Conservation (phyloP, 2,888 invertebrate genomes). For the Rhagium mordax region DNA sequence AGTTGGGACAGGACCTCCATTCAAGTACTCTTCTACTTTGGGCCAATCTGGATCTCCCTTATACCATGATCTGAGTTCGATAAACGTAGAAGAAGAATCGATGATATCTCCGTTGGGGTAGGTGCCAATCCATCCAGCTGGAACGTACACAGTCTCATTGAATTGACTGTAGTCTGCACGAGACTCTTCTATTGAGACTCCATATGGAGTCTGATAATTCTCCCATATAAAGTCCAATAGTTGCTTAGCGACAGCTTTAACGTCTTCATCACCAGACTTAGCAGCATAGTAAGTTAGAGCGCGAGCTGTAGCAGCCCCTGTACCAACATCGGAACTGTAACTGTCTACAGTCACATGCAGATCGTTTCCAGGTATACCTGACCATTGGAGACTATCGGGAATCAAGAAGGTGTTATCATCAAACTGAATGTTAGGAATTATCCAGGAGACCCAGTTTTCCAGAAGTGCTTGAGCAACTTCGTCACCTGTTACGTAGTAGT, state of each 20-base stretch:
- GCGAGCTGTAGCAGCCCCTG: constrained; percentile 52
- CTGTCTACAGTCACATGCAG: constrained; percentile 40
- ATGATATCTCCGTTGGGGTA: constrained; percentile 55
- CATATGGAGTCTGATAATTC: constrained; percentile 42
- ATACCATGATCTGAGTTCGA: constrained; percentile 52
- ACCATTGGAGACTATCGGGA: constrained; percentile 46
- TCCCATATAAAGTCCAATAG: constrained; percentile 51
- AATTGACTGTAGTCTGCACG: constrained; percentile 40
- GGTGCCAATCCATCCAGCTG: constrained; percentile 51
- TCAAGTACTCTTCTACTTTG: constrained; percentile 50
- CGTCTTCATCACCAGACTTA: constrained; percentile 46
- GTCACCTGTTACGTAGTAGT: constrained; percentile 53
- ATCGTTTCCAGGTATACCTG: constrained; percentile 45
- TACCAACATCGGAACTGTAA: constrained; percentile 48
- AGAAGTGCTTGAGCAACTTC: constrained; percentile 47
- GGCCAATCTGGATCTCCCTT: constrained; percentile 53
- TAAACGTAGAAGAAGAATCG: constrained; percentile 51
- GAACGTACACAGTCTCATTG: constrained; percentile 49
- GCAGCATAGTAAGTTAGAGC: constrained; percentile 54
- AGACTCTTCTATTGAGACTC: constrained; percentile 46
- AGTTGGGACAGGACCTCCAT: constrained; percentile 50
- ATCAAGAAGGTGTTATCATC: constrained; percentile 34
- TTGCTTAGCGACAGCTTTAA: constrained; percentile 48
- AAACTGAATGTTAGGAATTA: constrained; percentile 44
- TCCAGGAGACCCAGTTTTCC: constrained; percentile 53